These are phyloP conservation scores for Austrolebias charrua DNA, from an alignment of 2,797 vertebrate species.

Conservation along the genomic window DNA sequence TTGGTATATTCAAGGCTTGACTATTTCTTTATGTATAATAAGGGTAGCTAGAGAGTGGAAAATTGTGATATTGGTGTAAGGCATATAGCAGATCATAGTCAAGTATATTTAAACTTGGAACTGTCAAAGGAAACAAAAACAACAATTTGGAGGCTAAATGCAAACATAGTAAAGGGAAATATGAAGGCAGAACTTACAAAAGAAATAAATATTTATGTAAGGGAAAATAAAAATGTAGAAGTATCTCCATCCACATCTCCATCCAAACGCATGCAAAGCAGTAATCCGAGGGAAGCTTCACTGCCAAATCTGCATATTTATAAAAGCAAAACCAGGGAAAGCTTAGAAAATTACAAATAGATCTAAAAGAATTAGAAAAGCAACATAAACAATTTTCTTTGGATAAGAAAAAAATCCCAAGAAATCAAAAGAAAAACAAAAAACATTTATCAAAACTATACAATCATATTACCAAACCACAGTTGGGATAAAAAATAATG, in stretches of 20 bases:
- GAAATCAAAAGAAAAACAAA: neutral
- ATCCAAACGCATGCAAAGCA: too few relatives aligned
- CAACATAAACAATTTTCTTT: neutral
- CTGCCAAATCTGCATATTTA: neutral
- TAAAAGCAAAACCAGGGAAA: neutral
- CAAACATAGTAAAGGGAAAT: too few relatives aligned
- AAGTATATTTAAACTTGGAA: neutral
- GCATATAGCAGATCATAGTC: slow-evolving; percentile 1
- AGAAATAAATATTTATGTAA: too few relatives aligned
- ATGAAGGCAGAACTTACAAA: too few relatives aligned
- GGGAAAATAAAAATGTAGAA: too few relatives aligned
- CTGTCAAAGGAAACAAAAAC: neutral
- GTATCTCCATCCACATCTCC: neutral
- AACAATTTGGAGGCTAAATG: neutral
- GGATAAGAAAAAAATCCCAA: neutral
- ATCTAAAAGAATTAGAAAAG: slow-evolving; percentile 1
- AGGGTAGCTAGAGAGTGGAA: neutral
- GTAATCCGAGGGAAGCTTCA: neutral
- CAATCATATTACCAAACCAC: neutral
- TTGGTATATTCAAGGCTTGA: neutral
- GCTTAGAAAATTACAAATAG: neutral
- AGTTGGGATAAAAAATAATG: neutral
- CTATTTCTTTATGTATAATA: slow-evolving; percentile 1
- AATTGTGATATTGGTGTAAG: neutral
- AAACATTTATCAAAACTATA: neutral